phyloP scores from a whole-genome alignment of 2,888 invertebrate species.

The Mythimna loreyi region DNA sequence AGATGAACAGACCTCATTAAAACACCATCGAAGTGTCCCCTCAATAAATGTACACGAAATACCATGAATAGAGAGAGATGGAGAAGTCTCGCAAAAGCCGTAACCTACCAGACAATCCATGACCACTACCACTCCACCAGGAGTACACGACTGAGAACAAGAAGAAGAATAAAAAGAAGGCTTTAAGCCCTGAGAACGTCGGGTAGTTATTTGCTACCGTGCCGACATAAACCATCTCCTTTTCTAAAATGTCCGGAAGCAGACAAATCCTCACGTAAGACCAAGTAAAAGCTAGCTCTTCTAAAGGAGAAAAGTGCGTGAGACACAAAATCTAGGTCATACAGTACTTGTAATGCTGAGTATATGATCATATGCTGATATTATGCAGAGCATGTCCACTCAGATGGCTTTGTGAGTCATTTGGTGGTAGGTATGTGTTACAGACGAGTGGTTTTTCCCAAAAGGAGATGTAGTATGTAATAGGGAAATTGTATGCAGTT shows the following conservation, averaged over 20 bases:
- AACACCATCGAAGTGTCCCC: no score
- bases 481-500: conserved; percentile 29
- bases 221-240: not conserved
- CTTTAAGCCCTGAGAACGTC: no score
- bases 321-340: conserved; percentile 46
- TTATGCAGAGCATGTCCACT: conserved; percentile 46
- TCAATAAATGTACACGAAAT: no score
- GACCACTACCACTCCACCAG: no score
- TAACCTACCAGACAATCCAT: no score
- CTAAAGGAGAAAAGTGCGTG: conserved; percentile 34
- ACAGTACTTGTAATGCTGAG: conserved; percentile 23
- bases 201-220: not conserved
- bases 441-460: conserved; percentile 48
- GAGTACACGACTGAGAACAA: no score
- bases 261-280: not conserved
- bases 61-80: no score
- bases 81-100: no score
- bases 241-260: not conserved
- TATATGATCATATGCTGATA: conserved; percentile 25
- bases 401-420: conserved; percentile 45
- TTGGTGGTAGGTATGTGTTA: conserved; percentile 26
- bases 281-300: conserved; percentile 12
- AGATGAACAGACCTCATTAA: no score
- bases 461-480: conserved; percentile 33
- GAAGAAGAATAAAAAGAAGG: no score